Evolutionary conservation across 2,797 vertebrate genomes (phyloP).

Genomic region (Gallirallus australis): DNA sequence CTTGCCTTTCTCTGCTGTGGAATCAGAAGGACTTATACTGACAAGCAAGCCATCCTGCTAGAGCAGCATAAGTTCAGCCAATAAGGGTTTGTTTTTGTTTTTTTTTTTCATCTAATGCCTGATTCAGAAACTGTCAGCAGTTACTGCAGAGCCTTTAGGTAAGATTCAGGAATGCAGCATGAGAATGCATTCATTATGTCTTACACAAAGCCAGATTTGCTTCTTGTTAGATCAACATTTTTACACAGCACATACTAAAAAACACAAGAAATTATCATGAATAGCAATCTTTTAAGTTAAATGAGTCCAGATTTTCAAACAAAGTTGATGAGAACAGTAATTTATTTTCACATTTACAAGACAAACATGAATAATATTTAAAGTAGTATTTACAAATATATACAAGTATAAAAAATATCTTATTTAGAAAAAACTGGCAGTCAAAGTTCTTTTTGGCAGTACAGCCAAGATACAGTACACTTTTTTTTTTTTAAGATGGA

Average conservation of each 20-base stretch:
- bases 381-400: slow-evolving; percentile 71
- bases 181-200: not conserved
- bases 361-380: slow-evolving; percentile 63
- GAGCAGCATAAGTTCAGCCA: not conserved
- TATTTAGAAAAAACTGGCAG: not conserved
- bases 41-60: not conserved
- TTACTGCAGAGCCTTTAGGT: not conserved
- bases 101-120: not conserved
- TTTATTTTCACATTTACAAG: slow-evolving; percentile 73
- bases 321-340: not conserved
- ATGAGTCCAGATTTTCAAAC: not conserved
- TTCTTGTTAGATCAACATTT: not conserved
- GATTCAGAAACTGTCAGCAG: not conserved
- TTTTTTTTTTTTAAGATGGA: not conserved
- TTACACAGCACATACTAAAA: not conserved
- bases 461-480: not conserved
- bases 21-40: not conserved
- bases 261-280: not conserved
- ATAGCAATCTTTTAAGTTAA: not conserved
- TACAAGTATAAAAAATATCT: slow-evolving; percentile 35
- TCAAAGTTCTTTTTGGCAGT: not conserved
- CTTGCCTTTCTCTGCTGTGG: not conserved
- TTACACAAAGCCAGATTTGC: not conserved
- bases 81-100: not conserved
- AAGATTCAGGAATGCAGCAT: not conserved